Percentiles rank a stretch among this genome's conserved stretches.
phyloP scores from a whole-genome alignment of 1,140 invertebrate genomes.

The Paraescarpia echinospica region DNA sequence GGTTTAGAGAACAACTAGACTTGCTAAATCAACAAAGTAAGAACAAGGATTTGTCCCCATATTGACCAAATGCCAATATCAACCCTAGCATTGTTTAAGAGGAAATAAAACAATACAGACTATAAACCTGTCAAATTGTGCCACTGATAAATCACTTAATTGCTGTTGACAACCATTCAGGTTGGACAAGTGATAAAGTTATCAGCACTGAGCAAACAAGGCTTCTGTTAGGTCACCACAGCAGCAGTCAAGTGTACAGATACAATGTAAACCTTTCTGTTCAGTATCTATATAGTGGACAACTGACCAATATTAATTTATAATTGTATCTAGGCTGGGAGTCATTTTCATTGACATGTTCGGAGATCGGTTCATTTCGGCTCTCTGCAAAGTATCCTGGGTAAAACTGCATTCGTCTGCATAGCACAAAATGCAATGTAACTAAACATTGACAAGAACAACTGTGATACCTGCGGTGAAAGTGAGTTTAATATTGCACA shows the following conservation, averaged over 20 bases:
- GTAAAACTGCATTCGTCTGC: too few relatives aligned
- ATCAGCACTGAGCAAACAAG: not conserved
- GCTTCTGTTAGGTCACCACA: not conserved
- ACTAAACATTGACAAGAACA: too few relatives aligned
- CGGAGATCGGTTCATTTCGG: too few relatives aligned
- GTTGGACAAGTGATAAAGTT: not conserved
- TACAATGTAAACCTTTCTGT: not conserved
- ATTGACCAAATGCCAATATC: not conserved
- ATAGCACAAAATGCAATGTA: too few relatives aligned
- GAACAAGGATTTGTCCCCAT: not conserved
- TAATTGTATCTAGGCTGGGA: not conserved
- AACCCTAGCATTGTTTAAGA: not conserved
- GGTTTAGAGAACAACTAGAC: not conserved
- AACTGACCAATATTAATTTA: not conserved
- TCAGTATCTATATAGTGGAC: not conserved
- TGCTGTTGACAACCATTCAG: not conserved
- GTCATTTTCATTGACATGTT: too few relatives aligned
- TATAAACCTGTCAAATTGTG: not conserved
- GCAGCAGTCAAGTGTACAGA: not conserved
- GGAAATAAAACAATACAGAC: not conserved
- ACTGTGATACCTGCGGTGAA: too few relatives aligned
- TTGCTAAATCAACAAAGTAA: not conserved
- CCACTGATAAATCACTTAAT: not conserved
- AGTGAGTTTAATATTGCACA: too few relatives aligned
- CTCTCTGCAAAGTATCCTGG: too few relatives aligned